These are phyloP conservation scores for Hyperopisus bebe DNA, from an alignment of 2,113 vertebrate species.

Conservation along the genomic window DNA sequence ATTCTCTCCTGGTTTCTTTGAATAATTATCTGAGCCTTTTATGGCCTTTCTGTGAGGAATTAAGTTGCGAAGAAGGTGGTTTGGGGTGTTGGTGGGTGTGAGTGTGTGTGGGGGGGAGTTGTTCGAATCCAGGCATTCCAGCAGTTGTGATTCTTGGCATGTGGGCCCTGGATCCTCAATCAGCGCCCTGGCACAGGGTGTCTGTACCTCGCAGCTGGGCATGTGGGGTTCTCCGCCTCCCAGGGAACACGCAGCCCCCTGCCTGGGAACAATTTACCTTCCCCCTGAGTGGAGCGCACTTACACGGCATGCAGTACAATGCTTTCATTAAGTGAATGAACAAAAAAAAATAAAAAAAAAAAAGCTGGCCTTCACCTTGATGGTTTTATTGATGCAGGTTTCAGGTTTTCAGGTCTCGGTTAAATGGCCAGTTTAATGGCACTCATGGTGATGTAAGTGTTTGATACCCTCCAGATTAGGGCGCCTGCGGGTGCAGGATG, in stretches of 20 bases:
- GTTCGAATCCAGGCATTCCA: constrained; percentile 28
- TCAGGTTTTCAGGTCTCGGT: not conserved
- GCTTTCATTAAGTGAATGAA: not conserved
- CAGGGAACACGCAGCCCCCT: constrained; percentile 21
- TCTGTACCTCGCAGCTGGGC: constrained; percentile 30
- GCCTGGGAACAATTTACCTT: constrained; percentile 23
- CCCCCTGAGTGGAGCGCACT: constrained; percentile 13
- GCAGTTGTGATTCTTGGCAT: constrained; percentile 39
- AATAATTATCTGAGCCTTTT: constrained; percentile 37
- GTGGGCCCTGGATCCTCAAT: constrained; percentile 26
- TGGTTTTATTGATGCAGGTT: not conserved
- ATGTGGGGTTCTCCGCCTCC: constrained; percentile 18
- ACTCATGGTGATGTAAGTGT: not conserved
- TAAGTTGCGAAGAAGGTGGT: constrained; percentile 15
- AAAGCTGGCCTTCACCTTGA: not conserved
- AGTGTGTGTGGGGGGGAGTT: not conserved
- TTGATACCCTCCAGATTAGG: constrained; percentile 9
- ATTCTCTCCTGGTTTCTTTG: constrained; percentile 12
- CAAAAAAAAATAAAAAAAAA: not conserved
- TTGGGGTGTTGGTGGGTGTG: constrained; percentile 17
- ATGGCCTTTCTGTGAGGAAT: constrained; percentile 41
- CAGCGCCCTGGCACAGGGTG: constrained; percentile 29
- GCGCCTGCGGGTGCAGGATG: not conserved
- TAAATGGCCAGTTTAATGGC: not conserved
- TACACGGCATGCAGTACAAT: not conserved